Conservation (phyloP, 2,113 vertebrate species). For the Polyodon spathula region DNA sequence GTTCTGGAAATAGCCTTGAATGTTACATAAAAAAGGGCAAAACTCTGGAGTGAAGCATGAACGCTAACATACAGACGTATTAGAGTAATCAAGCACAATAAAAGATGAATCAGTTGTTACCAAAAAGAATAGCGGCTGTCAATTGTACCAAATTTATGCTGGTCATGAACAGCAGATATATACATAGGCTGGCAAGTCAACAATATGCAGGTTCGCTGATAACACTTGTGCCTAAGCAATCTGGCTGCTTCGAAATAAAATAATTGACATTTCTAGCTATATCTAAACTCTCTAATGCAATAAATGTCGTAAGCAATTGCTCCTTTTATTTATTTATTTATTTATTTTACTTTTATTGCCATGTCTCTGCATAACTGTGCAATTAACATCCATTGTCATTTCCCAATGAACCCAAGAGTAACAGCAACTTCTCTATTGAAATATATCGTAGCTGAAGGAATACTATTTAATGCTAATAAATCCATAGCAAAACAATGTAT, state of each 20-base stretch:
- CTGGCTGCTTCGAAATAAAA: neutral
- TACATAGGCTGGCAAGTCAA: neutral
- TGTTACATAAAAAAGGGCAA: neutral
- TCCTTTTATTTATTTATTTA: no score
- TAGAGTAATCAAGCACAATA: neutral
- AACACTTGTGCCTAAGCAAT: neutral
- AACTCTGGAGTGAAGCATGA: neutral
- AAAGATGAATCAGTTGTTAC: neutral
- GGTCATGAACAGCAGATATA: neutral
- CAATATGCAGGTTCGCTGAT: neutral
- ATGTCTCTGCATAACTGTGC: slow-evolving; percentile 75
- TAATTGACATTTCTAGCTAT: neutral
- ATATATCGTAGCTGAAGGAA: slow-evolving; percentile 72
- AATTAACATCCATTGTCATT: slow-evolving; percentile 78
- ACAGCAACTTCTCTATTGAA: slow-evolving; percentile 69
- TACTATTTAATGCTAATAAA: slow-evolving; percentile 54
- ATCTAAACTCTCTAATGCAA: no score
- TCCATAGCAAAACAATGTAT: slow-evolving; percentile 72
- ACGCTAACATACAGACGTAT: neutral
- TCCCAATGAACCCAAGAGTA: slow-evolving; percentile 61
- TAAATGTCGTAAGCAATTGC: no score
- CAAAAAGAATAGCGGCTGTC: neutral
- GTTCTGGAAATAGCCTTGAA: neutral
- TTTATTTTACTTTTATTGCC: slow-evolving; percentile 69
- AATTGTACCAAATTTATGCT: neutral